phyloP scores from a whole-genome alignment of 2,113 vertebrate genomes.

The Paramisgurnus dabryanus region DNA sequence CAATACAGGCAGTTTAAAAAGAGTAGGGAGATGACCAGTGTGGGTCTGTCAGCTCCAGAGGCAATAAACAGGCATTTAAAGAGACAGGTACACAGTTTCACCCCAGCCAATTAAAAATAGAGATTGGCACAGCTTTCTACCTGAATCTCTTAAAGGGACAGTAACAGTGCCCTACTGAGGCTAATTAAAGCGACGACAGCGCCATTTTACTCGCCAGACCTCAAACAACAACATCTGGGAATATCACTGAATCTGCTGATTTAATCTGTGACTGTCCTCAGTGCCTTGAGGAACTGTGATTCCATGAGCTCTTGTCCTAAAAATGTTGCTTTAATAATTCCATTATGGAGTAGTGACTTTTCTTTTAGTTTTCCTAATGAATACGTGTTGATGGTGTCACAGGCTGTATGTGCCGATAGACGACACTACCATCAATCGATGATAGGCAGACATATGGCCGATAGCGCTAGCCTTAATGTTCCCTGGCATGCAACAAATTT shows the following conservation, averaged over 20 bases:
- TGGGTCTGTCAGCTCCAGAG: constrained; percentile 62
- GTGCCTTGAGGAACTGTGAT: constrained; percentile 1
- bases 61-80: constrained; percentile 69
- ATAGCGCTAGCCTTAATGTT: no score
- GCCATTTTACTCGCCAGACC: constrained; percentile 52
- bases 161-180: constrained; percentile 36
- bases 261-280: constrained; percentile 24
- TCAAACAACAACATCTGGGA: constrained; percentile 21
- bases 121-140: constrained; percentile 48
- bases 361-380: constrained; percentile 1
- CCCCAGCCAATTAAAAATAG: constrained; percentile 46
- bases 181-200: constrained; percentile 45
- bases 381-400: background rate
- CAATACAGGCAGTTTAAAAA: constrained; percentile 40
- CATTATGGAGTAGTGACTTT: background rate
- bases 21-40: constrained; percentile 48
- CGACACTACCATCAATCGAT: no score
- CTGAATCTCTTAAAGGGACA: constrained; percentile 41
- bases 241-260: constrained; percentile 1
- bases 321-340: background rate
- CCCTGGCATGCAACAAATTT: no score
- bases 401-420: background rate
- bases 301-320: constrained; percentile 3
- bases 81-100: constrained; percentile 66
- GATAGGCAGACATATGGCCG: no score